A percentile compares a stretch with the other conserved stretches of the same genome.
These are phyloP conservation scores for Drosophila percnosoma DNA, from an alignment of 2,888 invertebrate genomes.

Conservation along the genomic window DNA sequence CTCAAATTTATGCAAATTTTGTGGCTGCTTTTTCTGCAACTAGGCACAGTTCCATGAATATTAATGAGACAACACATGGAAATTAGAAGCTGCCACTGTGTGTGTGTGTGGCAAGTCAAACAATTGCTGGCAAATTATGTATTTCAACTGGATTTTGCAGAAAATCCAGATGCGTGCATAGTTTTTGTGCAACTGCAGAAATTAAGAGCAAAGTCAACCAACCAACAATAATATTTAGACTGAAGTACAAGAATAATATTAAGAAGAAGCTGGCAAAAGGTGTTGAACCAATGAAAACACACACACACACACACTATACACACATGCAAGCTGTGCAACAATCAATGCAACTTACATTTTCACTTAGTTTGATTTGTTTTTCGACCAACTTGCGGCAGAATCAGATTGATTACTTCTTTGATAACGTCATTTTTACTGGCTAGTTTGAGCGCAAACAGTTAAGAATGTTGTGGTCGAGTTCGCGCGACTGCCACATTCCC, in stretches of 20 bases:
- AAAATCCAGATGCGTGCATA: constrained; percentile 62
- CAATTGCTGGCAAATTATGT: constrained; percentile 59
- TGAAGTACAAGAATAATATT: constrained; percentile 6
- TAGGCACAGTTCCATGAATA: constrained; percentile 67
- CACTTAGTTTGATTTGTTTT: background rate
- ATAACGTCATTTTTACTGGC: background rate
- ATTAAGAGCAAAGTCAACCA: constrained; percentile 9
- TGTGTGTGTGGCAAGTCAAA: constrained; percentile 40
- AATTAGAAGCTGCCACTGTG: constrained; percentile 51
- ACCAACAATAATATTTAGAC: constrained; percentile 53
- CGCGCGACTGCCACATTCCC: background rate
- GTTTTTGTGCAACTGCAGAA: constrained; percentile 39
- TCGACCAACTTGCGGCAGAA: background rate
- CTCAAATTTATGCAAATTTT: constrained; percentile 68
- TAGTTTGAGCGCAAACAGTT: background rate
- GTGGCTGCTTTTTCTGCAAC: constrained; percentile 55
- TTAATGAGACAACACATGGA: constrained; percentile 76
- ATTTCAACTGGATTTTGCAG: constrained; percentile 56
- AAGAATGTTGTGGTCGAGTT: background rate
- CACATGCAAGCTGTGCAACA: background rate
- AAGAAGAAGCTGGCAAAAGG: constrained; percentile 51
- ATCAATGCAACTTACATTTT: background rate
- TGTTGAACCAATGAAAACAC: constrained; percentile 63
- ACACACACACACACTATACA: background rate
- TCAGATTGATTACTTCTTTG: background rate